These are phyloP conservation scores for Apolygus lucorum DNA, from an alignment of 1,140 invertebrate genomes.

Conservation along the genomic window DNA sequence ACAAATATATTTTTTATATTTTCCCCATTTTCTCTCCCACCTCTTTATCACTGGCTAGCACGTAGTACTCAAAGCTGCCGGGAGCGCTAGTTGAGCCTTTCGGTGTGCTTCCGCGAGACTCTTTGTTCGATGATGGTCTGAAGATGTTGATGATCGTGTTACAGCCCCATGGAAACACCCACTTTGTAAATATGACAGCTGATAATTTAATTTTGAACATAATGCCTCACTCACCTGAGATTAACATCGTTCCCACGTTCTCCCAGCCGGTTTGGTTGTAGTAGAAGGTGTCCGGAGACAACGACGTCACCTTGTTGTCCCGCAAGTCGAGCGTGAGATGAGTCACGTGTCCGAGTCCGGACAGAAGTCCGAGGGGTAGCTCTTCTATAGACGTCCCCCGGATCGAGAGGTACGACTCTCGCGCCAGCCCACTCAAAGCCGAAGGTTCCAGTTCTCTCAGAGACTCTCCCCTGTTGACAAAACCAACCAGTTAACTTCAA, in stretches of 20 bases:
- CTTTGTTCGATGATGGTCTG: no score
- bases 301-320: constrained; percentile 66
- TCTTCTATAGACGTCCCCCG: constrained; percentile 62
- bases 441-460: constrained; percentile 57
- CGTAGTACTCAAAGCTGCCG: no score
- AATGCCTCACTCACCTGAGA: constrained; percentile 61
- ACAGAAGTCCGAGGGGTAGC: constrained; percentile 66
- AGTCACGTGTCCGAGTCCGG: constrained; percentile 56
- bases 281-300: constrained; percentile 74
- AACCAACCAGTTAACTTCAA: no score
- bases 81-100: no score
- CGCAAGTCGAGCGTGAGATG: constrained; percentile 73
- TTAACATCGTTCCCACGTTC: constrained; percentile 67
- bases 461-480: constrained; percentile 58
- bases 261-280: constrained; percentile 77
- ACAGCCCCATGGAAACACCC: no score
- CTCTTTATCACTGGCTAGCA: no score
- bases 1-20: no score
- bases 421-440: constrained; percentile 50
- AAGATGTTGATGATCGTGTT: no score
- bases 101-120: no score
- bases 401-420: constrained; percentile 64
- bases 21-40: no score
- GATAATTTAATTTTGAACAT: background rate
- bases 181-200: background rate